These are phyloP conservation scores for Schizothorax lantsangensis DNA, from an alignment of 2,797 vertebrate genomes.

Conservation along the genomic window DNA sequence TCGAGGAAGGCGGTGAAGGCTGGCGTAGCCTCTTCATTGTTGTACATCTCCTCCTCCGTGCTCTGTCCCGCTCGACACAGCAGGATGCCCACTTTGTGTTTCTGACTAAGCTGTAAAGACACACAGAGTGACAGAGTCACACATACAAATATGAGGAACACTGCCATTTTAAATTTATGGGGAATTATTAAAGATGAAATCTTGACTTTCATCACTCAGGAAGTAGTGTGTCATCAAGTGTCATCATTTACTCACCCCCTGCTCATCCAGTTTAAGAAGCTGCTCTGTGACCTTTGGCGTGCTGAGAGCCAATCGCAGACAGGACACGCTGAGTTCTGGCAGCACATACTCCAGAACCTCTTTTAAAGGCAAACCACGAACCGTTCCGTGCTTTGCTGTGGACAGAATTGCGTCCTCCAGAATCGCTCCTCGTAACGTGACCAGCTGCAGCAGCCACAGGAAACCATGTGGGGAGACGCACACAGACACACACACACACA, in stretches of 20 bases:
- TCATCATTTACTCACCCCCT: constrained; percentile 83
- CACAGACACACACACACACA: neutral
- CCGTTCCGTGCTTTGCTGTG: constrained; percentile 82
- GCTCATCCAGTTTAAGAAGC: constrained; percentile 93
- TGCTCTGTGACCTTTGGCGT: constrained; percentile 92
- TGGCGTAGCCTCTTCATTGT: constrained; percentile 89
- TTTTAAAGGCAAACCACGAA: constrained; percentile 86
- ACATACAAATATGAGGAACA: constrained; percentile 13
- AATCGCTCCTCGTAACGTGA: constrained; percentile 89
- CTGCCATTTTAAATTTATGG: neutral
- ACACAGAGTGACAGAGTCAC: neutral
- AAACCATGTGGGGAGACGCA: neutral
- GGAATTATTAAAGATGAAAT: neutral
- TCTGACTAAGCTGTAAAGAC: constrained; percentile 85
- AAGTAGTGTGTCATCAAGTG: neutral
- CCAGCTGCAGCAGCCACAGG: constrained; percentile 74
- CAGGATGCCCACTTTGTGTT: constrained; percentile 94
- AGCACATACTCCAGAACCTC: constrained; percentile 89
- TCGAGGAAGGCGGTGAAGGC: constrained; percentile 89
- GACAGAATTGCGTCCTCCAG: constrained; percentile 88
- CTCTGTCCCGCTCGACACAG: constrained; percentile 93
- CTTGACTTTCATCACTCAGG: neutral
- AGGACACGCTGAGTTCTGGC: constrained; percentile 87
- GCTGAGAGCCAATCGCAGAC: constrained; percentile 85
- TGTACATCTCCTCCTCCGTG: constrained; percentile 99